phyloP scores from a whole-genome alignment of 2,888 invertebrate species.

The Aspidiotus destructor region DNA sequence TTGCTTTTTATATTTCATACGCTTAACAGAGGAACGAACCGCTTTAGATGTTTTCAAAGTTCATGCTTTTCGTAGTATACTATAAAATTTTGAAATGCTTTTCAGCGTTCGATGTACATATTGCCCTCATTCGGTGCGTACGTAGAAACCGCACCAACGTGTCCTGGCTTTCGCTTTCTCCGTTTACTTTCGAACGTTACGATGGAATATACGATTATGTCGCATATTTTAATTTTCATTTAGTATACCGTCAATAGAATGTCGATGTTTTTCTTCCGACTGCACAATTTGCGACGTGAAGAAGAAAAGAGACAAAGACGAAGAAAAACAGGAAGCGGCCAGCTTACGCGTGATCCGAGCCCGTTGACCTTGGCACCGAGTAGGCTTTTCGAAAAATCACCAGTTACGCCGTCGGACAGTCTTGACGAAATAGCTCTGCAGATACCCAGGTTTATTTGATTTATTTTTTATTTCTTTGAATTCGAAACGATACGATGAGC shows the following conservation, averaged over 20 bases:
- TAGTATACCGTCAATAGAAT: conserved; percentile 44
- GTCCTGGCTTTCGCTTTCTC: too few species aligned
- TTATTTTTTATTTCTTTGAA: neutral
- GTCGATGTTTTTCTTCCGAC: conserved; percentile 93
- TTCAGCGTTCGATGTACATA: too few species aligned
- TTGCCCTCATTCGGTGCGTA: too few species aligned
- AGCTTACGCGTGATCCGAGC: conserved; percentile 45
- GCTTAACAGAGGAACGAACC: too few species aligned
- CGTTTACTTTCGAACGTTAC: too few species aligned
- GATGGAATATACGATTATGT: too few species aligned
- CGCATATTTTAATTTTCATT: neutral
- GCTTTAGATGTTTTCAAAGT: too few species aligned
- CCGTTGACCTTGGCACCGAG: conserved; percentile 63
- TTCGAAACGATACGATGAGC: neutral
- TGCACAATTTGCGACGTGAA: conserved; percentile 79
- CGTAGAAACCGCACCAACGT: too few species aligned
- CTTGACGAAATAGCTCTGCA: conserved; percentile 84
- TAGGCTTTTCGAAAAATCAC: conserved; percentile 71
- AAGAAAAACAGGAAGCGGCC: conserved; percentile 39
- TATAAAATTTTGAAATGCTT: too few species aligned
- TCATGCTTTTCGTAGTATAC: too few species aligned
- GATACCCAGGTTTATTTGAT: conserved; percentile 68
- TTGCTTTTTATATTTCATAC: too few species aligned
- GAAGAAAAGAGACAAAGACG: conserved; percentile 59
- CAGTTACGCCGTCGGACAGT: conserved; percentile 75